Evolutionary conservation across 2,113 vertebrate genomes (phyloP), one percentile per base, ranked within the genome.

Genomic region (Penelope pileata): DNA sequence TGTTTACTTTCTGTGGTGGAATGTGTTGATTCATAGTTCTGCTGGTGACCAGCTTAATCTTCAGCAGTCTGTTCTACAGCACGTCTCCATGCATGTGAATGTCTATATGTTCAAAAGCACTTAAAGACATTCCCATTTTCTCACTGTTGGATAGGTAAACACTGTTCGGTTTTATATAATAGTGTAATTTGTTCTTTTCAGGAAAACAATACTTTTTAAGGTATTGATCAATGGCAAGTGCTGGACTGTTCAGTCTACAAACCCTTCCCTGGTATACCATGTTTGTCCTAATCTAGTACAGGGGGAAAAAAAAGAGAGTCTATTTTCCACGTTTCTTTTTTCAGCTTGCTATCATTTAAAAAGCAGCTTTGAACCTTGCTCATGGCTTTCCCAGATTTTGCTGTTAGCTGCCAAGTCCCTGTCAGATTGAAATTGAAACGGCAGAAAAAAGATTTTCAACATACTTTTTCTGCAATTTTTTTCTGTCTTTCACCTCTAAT

Each of bases 401-500:
- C 91, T 97, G 83, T 95, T 96, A 97, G 94, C 87, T 97, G 97
- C 94, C 93, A 97, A 96, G 96, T 97, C 96, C 95, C 92, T 78
- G 88, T 96, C 88, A 96, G 86, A 95, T 58, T 95, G 82, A 88
- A 97, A 97, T 76, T 97, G 91, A 96, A 97, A 97, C 67, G 91
- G 90, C 86, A 88, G 83, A 97, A 92, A 96, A 95, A 97, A 96
- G 84, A 93, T 93, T 97, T 96, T 97, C 91, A 93, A 82, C 94
- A 97, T 96, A 96, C 92, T 92, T 90, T 97, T 95, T 92, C 81
- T 91, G 83, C 80, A 93, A 78, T 96, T 97, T 96, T 97, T 97
- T 97, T 96, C 96, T 96, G 90, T 96, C 96, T 94, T 97, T 97
- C 82, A 97, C 90, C 95, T 97, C 93, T 97, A 91, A 84, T 97